Evolutionary conservation across 2,113 vertebrate genomes (phyloP).

Genomic region (Colaptes auratus): DNA sequence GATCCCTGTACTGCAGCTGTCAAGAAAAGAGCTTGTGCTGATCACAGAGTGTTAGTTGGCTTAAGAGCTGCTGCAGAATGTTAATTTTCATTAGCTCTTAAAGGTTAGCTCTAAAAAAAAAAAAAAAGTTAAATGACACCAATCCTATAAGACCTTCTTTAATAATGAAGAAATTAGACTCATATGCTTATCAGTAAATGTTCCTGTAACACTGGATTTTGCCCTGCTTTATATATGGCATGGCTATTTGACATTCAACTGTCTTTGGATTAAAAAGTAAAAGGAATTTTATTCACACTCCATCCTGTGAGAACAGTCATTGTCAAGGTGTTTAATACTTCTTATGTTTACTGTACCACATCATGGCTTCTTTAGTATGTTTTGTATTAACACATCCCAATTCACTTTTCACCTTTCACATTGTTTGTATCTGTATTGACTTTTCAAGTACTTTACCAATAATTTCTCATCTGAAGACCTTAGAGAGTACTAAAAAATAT

Average conservation of each 20-base stretch:
- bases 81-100: background rate
- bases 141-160: background rate
- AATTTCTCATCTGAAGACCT: background rate
- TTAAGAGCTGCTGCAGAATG: background rate
- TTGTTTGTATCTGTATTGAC: background rate
- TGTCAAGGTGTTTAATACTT: background rate
- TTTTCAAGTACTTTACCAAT: background rate
- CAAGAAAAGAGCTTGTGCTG: conserved; percentile 21
- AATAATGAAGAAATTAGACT: background rate
- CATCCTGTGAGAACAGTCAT: background rate
- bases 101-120: background rate
- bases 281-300: conserved; percentile 3
- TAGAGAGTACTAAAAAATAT: background rate
- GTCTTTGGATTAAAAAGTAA: background rate
- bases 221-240: background rate
- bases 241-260: background rate
- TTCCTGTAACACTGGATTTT: background rate
- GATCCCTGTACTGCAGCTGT: conserved; percentile 20
- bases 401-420: background rate
- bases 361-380: background rate
- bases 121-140: background rate
- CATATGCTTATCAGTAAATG: background rate
- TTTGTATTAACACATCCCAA: background rate
- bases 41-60: background rate
- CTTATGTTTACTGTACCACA: background rate